Base-by-base conservation (phyloP, 2,888 invertebrate genomes). In the Alitta virens region DNA sequence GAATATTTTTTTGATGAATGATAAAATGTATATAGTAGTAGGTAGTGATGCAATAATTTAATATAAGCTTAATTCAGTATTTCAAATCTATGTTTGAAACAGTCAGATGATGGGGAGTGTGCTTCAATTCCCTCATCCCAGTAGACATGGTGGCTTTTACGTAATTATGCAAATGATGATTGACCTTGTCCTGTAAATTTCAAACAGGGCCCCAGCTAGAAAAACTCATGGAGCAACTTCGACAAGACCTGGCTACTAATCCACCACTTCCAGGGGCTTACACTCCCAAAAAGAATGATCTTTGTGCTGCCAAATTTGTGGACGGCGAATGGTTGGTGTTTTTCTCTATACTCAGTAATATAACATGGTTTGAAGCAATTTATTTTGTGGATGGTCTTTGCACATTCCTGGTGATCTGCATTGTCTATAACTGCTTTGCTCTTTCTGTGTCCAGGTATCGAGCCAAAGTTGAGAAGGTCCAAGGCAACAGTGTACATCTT, bases 281-380 rank as follows among this genome's bases (percentile, higher is more conserved):
- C 79, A 89, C 87, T 3, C 93, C 97, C 0, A 90, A 89, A 78
- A 88, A 90, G 67, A 85, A 85, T 16, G 92, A 94, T 54, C 79
- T 94, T 27, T 96, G 95, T 78, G 97, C 95, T 23, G 95, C 97
- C 38, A 87, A 89, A 78, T 99, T 93, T 81, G 87, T 85, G 87
- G 97, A 97, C 78, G 89, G 91, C 68, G 90, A 92, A 76, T 99
- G 99, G 99, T 81, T 21, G 38, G 57, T 46, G 5, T 33, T 2
- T 56, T 38, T 18, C n/a, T 52, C 18, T 52, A n/a, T 59, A 5
- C 18, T 18, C 23, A 49, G 7, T 24, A 18, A 49, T n/a, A 57
- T 46, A 24, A 26, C 21, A 24, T 49, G 5, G 21, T 25, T 57
- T 9, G 46, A 18, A 52, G 27, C 16, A 14, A 27, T 60, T 52